Evolutionary conservation across 2,797 vertebrate genomes (phyloP), one percentile per base, ranked within the genome.

Genomic region (Gymnothorax javanicus): DNA sequence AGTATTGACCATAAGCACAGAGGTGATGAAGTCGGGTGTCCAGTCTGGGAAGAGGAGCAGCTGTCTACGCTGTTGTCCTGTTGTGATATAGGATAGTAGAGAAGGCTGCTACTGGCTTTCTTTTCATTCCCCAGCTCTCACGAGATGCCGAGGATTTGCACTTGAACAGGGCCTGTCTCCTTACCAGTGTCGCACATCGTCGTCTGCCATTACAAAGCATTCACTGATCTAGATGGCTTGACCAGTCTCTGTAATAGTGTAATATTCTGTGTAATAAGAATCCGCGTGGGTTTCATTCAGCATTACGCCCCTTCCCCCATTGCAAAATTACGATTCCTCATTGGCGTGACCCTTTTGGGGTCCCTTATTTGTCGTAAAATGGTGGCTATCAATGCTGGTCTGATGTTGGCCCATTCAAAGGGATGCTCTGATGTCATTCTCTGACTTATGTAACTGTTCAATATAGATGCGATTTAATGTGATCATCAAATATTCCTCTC

Each of bases 1-100:
- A 75, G 12, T 75, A 79, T 79, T 79, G 75, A 56, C 43, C 75
- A 13, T 54, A 79, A 79, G 23, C 50, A n/a, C 15, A 79, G 73
- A 43, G 25, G 33, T 43, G 33, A 43, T 43, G 1, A 43, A 11
- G 25, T 33, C 8, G 7, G 4, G 11, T 11, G 8, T 27, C 69
- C 27, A 1, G 3, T 8, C 15, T 25, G 7, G 11, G n/a, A 11
- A n/a, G 64, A 69, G n/a, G 23, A 69, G 64, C 64, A 20, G n/a
- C 64, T 4, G 60, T 62, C 60, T 62, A 62, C 60, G 13, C 60
- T 62, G 60, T 62, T 15, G 60, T 15, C 13, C 60, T 5, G 60
- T 17, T 9, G 13, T 13, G 13, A 59, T 13, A 7, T 59, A 59
- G 13, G 58, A 9, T 13, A 59, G 9, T 15, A 5, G 62, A 73